Evolutionary conservation across 2,888 invertebrate genomes (phyloP).

Genomic region (Acleris holmiana): DNA sequence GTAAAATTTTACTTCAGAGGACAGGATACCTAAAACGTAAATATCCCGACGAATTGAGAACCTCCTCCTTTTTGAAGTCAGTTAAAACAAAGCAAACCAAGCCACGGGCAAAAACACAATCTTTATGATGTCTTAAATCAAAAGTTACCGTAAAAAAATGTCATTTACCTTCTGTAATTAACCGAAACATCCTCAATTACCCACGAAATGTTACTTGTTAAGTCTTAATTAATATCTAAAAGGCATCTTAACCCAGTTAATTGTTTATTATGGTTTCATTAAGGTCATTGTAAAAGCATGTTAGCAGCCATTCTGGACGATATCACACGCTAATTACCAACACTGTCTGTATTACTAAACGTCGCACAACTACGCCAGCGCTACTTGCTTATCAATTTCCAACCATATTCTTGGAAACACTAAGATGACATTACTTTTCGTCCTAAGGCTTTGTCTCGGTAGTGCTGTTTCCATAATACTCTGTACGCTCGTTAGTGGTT

Average conservation of each 20-base stretch:
- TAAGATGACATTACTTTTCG: conserved; percentile 5
- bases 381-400: conserved; percentile 12
- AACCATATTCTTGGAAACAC: not conserved
- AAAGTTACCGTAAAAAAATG: no score
- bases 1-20: no score
- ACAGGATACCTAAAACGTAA: no score
- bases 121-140: no score
- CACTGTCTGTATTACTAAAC: conserved; percentile 18
- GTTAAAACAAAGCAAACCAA: no score
- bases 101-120: no score
- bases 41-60: no score
- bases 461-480: not conserved
- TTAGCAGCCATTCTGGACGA: conserved; percentile 30
- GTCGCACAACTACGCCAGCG: conserved; percentile 17
- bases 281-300: conserved; percentile 28
- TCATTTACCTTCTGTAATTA: no score
- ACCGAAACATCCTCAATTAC: no score
- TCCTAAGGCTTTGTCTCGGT: conserved; percentile 5
- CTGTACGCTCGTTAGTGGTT: conserved; percentile 32
- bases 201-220: no score
- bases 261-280: conserved; percentile 31
- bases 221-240: not conserved
- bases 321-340: conserved; percentile 33
- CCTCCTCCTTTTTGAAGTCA: no score
- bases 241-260: conserved; percentile 12